Evolutionary conservation across 2,113 vertebrate genomes (phyloP).

Genomic region (Plecotus auritus): DNA sequence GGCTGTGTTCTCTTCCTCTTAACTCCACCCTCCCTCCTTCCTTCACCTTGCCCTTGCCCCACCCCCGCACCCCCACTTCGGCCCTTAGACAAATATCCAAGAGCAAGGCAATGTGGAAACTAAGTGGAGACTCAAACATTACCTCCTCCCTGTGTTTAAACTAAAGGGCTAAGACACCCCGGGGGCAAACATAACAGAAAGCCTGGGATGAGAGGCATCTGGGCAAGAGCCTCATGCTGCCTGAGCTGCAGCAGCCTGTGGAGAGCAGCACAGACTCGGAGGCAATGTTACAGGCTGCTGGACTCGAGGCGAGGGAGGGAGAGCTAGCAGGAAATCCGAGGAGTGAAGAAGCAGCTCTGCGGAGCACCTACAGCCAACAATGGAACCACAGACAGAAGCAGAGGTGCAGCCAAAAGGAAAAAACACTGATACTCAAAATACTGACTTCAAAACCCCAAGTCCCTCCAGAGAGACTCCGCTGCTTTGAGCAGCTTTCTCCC

Average conservation of each 20-base stretch:
- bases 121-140: constrained; percentile 30
- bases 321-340: background rate
- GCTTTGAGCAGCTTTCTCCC: background rate
- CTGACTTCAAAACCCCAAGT: background rate
- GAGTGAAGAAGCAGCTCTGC: background rate
- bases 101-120: background rate
- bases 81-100: constrained; percentile 48
- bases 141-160: constrained; percentile 56
- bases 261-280: background rate
- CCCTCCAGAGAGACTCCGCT: background rate
- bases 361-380: background rate
- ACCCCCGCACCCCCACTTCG: background rate
- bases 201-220: constrained; percentile 24
- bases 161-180: constrained; percentile 62
- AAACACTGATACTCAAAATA: background rate
- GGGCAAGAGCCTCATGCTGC: constrained; percentile 1
- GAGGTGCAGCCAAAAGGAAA: background rate
- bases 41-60: background rate
- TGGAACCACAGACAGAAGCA: background rate
- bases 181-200: constrained; percentile 66
- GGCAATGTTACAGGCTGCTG: background rate
- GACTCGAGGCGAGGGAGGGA: background rate
- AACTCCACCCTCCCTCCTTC: background rate
- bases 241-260: background rate
- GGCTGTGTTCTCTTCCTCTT: background rate